Conservation (phyloP, 2,888 invertebrate species). For the Xestobium rufovillosum region DNA sequence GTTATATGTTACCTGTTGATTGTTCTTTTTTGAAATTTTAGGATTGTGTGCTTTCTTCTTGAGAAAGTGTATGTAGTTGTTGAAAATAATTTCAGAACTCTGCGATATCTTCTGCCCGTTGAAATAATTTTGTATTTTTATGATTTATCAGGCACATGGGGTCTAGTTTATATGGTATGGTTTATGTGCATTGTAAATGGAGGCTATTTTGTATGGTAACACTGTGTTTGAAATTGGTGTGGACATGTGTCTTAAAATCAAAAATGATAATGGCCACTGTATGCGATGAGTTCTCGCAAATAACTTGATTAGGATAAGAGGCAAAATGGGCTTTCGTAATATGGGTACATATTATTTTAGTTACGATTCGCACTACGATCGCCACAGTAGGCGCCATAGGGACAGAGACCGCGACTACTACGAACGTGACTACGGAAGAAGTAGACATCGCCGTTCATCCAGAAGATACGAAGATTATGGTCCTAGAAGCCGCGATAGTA, state of each 20-base stretch:
- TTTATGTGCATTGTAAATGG: slow-evolving; percentile 41
- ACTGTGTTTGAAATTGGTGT: slow-evolving; percentile 2
- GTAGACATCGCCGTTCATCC: slow-evolving; percentile 31
- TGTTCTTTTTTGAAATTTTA: no score
- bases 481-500: slow-evolving; percentile 25
- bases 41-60: no score
- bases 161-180: slow-evolving; percentile 45
- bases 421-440: slow-evolving; percentile 34
- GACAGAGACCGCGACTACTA: slow-evolving; percentile 36
- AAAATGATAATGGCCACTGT: no score
- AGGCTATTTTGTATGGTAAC: background rate
- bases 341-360: no score
- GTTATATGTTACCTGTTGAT: no score
- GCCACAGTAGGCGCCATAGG: slow-evolving; percentile 32
- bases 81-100: no score
- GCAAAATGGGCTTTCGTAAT: no score
- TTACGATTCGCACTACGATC: slow-evolving; percentile 33
- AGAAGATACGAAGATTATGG: slow-evolving; percentile 35
- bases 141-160: slow-evolving; percentile 46
- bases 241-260: no score
- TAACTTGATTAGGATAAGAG: background rate
- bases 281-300: background rate
- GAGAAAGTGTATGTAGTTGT: no score
- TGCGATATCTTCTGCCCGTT: no score
- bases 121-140: slow-evolving; percentile 38